Evolutionary conservation across 2,888 invertebrate genomes (phyloP).

Genomic region (Latrodectus elegans): DNA sequence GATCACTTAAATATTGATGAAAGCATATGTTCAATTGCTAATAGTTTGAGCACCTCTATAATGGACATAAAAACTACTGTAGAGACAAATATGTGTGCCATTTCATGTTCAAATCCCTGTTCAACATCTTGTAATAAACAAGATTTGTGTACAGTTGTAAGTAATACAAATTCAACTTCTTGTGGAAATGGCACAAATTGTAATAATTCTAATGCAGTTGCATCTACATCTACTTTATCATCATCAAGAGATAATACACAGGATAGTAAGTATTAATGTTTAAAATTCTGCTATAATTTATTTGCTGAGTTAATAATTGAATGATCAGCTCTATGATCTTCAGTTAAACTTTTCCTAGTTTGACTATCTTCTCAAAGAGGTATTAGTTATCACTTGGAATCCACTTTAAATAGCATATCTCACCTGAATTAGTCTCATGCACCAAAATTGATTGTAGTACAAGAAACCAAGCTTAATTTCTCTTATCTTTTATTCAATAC

Average conservation of each 20-base stretch:
- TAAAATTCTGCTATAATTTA: too few relatives aligned
- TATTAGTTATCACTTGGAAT: too few relatives aligned
- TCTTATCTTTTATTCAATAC: too few relatives aligned
- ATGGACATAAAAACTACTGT: conserved; percentile 63
- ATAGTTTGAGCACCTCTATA: conserved; percentile 45
- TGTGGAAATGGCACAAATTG: conserved; percentile 50
- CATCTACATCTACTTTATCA: conserved; percentile 27
- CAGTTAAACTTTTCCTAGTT: too few relatives aligned
- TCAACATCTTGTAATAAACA: conserved; percentile 44
- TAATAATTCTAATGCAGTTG: conserved; percentile 33
- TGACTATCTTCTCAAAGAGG: too few relatives aligned
- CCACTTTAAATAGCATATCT: too few relatives aligned
- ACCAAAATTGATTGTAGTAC: too few relatives aligned
- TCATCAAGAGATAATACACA: conserved; percentile 49
- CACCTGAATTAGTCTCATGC: too few relatives aligned
- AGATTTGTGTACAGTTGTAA: conserved; percentile 33
- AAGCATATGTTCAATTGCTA: conserved; percentile 49
- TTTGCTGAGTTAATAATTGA: too few relatives aligned
- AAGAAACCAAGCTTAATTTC: too few relatives aligned
- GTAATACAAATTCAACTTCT: conserved; percentile 16
- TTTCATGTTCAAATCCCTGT: conserved; percentile 56
- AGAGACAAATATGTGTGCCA: conserved; percentile 53
- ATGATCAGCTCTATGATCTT: too few relatives aligned
- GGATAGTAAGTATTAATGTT: conserved; percentile 47
- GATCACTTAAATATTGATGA: conserved; percentile 64